Conservation (phyloP, 1,140 invertebrate genomes). For the Rhopalosiphum padi region DNA sequence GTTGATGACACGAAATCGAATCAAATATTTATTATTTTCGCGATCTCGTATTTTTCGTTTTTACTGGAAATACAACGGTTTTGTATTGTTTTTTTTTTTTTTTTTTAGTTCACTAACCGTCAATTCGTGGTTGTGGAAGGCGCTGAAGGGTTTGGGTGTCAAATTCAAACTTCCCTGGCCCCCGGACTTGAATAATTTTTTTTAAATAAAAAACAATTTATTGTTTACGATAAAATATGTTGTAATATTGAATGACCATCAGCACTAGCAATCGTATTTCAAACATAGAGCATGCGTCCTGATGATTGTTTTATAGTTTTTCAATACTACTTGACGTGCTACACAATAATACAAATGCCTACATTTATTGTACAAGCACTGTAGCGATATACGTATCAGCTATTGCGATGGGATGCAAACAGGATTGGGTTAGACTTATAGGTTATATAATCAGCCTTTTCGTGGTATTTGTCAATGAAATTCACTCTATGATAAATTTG, state of each 20-base stretch:
- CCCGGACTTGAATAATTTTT: background rate
- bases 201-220: background rate
- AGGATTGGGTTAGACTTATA: no score
- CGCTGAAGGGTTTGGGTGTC: background rate
- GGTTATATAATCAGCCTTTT: no score
- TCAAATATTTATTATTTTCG: background rate
- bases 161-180: background rate
- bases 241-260: background rate
- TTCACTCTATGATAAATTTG: no score
- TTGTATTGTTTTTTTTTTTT: background rate
- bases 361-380: no score
- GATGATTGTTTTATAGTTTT: background rate
- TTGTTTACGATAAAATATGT: background rate
- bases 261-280: background rate
- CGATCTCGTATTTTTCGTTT: background rate
- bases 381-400: no score
- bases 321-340: no score
- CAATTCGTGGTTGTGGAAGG: background rate
- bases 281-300: background rate
- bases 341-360: no score
- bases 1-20: background rate
- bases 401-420: no score
- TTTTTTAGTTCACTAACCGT: background rate
- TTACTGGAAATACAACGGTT: background rate
- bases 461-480: no score